Evolutionary conservation across 2,797 vertebrate species (phyloP).

Genomic region (Jordanella pulchra): DNA sequence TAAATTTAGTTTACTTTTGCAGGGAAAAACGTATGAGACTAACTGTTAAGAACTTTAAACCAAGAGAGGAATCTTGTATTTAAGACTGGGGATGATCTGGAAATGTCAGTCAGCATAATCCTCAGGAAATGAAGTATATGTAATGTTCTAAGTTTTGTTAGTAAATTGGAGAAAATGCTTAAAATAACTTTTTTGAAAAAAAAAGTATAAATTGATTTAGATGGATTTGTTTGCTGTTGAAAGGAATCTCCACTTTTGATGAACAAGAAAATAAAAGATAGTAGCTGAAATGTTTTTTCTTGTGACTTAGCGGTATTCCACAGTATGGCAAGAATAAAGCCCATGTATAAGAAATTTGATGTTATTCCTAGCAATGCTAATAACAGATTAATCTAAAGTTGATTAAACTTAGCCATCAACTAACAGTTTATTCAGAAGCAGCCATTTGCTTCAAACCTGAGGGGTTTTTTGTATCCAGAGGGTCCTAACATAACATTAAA

Average conservation of each 20-base stretch:
- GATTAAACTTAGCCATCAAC: too few relatives aligned
- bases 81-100: conserved; percentile 17
- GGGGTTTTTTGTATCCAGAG: too few relatives aligned
- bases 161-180: conserved; percentile 48
- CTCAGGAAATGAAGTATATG: conserved; percentile 27
- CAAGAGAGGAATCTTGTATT: conserved; percentile 24
- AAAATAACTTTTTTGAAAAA: conserved; percentile 47
- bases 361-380: too few relatives aligned
- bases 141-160: conserved; percentile 46
- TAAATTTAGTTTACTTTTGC: conserved; percentile 21
- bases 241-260: conserved; percentile 37
- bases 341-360: too few relatives aligned
- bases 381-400: too few relatives aligned
- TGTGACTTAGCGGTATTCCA: background rate
- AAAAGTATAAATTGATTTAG: conserved; percentile 45
- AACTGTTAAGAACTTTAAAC: conserved; percentile 14
- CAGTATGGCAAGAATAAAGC: background rate
- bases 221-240: conserved; percentile 51
- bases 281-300: background rate
- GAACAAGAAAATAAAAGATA: conserved; percentile 40
- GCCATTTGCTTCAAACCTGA: too few relatives aligned
- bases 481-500: too few relatives aligned
- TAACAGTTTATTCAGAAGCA: too few relatives aligned
- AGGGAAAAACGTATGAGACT: background rate
- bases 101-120: conserved; percentile 22